Percentiles rank a stretch among this genome's conserved stretches.
Conservation (phyloP, 30 jellyfish, hydroid and myxozoan genomes). For the Mastigias papua region DNA sequence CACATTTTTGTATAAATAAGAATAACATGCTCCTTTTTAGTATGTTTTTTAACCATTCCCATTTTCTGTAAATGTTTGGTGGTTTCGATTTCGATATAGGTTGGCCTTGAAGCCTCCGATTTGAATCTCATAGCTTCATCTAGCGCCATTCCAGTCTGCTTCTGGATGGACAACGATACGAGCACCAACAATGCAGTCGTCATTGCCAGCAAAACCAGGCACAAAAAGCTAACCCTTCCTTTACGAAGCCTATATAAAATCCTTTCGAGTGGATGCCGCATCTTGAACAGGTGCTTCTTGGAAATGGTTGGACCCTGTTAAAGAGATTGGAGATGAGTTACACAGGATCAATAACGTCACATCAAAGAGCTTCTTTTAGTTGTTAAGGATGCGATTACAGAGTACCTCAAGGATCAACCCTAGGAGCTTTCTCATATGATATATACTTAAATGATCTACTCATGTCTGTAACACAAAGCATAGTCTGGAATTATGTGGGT, state of each 20-base stretch:
- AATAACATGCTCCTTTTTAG: constrained; percentile 9
- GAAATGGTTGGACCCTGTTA: not conserved
- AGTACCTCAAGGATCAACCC: too few species aligned
- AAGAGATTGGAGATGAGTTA: too few species aligned
- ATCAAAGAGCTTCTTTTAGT: too few species aligned
- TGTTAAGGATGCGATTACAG: too few species aligned
- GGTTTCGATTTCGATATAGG: not conserved
- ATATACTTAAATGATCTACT: too few species aligned
- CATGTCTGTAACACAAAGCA: too few species aligned
- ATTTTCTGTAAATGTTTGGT: too few species aligned
- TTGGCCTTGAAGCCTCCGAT: not conserved
- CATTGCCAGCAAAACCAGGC: not conserved
- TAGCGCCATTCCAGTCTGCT: not conserved
- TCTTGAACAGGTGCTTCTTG: not conserved
- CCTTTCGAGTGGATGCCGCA: not conserved
- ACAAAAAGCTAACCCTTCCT: not conserved
- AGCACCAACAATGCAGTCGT: not conserved
- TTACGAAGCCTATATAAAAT: not conserved
- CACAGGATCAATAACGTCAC: too few species aligned
- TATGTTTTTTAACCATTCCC: too few species aligned
- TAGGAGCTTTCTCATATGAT: too few species aligned
- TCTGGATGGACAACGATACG: not conserved
- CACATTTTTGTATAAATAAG: constrained; percentile 75
- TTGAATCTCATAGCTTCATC: too few species aligned
- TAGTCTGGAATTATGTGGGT: too few species aligned